Evolutionary conservation across 2,888 invertebrate genomes (phyloP), one percentile per base, ranked within the genome.

Genomic region (Phalera bucephala): DNA sequence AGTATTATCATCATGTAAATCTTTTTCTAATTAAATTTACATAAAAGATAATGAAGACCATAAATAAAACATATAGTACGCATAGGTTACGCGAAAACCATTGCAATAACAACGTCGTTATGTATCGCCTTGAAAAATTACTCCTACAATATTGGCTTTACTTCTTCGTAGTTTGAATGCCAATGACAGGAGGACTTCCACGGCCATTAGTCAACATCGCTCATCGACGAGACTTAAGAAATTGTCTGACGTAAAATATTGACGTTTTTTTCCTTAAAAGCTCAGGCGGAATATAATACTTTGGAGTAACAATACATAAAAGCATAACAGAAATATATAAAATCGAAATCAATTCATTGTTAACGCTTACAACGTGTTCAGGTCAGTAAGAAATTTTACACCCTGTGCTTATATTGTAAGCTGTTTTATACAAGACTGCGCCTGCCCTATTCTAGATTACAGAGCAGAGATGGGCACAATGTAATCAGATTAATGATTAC

Each of bases 91-190:
- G n/a, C 3, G 27, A 34, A 36, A 28, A 35, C 33, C 3, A 30
- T 23, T 29, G 10, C 17, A 22, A 20, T 26, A 33, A 25, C 19
- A 20, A 33, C 25, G n/a, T 13, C 25, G 33, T 29, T 10, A 12
- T 6, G 21, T 21, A 6, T 7, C 6, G 21, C 12, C 23, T 31
- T 35, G 40, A 40, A 35, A 25, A 35, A 32, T 40, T 10, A 33
- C 33, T 40, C 10, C n/a, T 11, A 21, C 33, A 1, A 30, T 20
- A 34, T 30, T 38, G 7, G 33, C 32, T 48, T 40, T 31, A 27
- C 15, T 23, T 23, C 3, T 9, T 11, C 8, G 4, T n/a, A 19
- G 19, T 26, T 36, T 17, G 22, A 44, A 33, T 43, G 33, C 11
- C 10, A 27, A 32, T 33, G 13, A 26, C 19, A 26, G 15, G 26